phyloP scores from a whole-genome alignment of 1,140 invertebrate species.

The Anastatus disparis region DNA sequence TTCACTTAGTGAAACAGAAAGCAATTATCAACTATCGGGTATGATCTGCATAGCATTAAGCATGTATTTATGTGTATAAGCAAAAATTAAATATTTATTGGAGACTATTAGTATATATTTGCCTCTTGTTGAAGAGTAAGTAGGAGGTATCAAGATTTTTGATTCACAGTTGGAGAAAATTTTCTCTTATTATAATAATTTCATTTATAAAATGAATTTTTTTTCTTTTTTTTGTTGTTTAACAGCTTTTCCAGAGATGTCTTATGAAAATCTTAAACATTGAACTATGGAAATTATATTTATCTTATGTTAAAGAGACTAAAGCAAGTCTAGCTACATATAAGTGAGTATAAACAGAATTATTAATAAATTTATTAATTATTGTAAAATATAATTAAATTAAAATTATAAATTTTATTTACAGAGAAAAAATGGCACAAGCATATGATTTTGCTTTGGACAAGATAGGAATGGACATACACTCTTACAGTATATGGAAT shows the following conservation, averaged over 20 bases:
- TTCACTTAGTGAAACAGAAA: conserved; percentile 58
- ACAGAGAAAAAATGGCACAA: conserved; percentile 98
- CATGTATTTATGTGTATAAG: conserved; percentile 36
- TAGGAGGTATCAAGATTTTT: conserved; percentile 27
- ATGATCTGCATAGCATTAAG: conserved; percentile 31
- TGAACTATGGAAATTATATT: conserved; percentile 97
- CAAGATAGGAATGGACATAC: conserved; percentile 98
- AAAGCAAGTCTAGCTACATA: conserved; percentile 93
- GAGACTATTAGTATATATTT: conserved; percentile 34
- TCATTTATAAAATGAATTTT: conserved; percentile 38
- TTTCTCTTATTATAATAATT: conserved; percentile 31
- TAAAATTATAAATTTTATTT: conserved; percentile 53
- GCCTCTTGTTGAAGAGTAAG: conserved; percentile 38
- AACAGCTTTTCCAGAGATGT: conserved; percentile 95
- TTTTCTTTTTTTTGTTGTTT: conserved; percentile 52
- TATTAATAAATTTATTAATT: conserved; percentile 17
- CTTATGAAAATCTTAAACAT: conserved; percentile 98
- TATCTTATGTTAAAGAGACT: conserved; percentile 98
- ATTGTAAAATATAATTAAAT: conserved; percentile 24
- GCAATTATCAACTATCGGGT: conserved; percentile 24
- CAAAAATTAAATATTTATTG: conserved; percentile 36
- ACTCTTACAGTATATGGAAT: conserved; percentile 95
- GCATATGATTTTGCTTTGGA: conserved; percentile 99
- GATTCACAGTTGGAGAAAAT: conserved; percentile 25
- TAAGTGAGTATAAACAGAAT: conserved; percentile 77